Conservation (phyloP, 2,888 invertebrate genomes). For the Nebria brevicollis region DNA sequence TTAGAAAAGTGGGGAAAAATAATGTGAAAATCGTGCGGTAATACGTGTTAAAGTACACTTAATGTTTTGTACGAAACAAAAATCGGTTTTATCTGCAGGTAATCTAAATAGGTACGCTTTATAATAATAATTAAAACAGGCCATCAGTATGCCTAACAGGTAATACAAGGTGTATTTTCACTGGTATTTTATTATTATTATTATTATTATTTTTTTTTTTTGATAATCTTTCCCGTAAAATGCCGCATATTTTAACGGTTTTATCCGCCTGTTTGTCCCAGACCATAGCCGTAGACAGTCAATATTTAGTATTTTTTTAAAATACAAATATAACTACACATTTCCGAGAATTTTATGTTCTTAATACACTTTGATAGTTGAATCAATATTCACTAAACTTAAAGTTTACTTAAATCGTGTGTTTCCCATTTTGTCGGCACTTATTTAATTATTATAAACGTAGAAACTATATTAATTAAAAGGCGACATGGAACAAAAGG, state of each 20-base stretch:
- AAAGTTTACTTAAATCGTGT: too few species aligned
- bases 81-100: slow-evolving; percentile 10
- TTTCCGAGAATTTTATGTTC: too few species aligned
- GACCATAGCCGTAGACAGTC: too few species aligned
- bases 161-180: not conserved
- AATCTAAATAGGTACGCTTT: slow-evolving; percentile 7
- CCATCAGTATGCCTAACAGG: slow-evolving; percentile 11
- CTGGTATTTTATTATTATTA: not conserved
- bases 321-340: too few species aligned
- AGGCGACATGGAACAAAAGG: not conserved
- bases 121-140: slow-evolving; percentile 5
- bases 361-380: too few species aligned
- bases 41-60: slow-evolving; percentile 19
- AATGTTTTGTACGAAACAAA: not conserved
- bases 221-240: not conserved
- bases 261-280: too few species aligned
- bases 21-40: slow-evolving; percentile 13
- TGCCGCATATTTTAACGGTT: not conserved
- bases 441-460: too few species aligned
- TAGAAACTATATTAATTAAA: not conserved
- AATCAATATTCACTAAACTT: too few species aligned
- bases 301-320: too few species aligned
- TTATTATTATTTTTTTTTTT: not conserved
- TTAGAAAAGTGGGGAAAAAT: not conserved
- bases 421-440: too few species aligned